Conservation (phyloP, 2,888 invertebrate species). For the Drosophila meridiana region DNA sequence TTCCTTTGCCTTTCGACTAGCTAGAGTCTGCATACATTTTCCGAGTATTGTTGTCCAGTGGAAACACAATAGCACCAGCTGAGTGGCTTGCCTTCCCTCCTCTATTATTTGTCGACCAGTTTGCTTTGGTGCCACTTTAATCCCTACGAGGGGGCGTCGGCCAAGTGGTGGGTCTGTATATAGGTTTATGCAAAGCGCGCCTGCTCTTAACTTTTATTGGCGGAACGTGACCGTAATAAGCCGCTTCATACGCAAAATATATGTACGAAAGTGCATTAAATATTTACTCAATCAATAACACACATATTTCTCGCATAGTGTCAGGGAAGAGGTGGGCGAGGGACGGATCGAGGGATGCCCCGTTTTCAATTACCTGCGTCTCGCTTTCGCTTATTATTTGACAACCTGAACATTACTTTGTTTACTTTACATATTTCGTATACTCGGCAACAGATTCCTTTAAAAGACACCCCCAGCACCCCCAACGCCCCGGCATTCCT, state of each 20-base stretch:
- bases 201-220: conserved; percentile 62
- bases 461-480: conserved; percentile 16
- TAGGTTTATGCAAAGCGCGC: conserved; percentile 46
- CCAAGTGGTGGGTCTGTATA: too few species aligned
- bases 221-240: conserved; percentile 71
- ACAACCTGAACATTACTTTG: conserved; percentile 20
- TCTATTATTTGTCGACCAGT: conserved; percentile 32
- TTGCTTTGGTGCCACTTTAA: conserved; percentile 31
- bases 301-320: conserved; percentile 39
- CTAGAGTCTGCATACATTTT: conserved; percentile 23
- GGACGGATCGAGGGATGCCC: background rate
- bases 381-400: conserved; percentile 6
- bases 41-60: conserved; percentile 34
- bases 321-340: too few species aligned
- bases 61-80: conserved; percentile 26
- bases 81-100: conserved; percentile 11
- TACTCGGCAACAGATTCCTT: conserved; percentile 25
- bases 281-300: conserved; percentile 74
- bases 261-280: conserved; percentile 48
- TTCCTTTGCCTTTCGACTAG: background rate
- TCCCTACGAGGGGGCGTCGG: background rate
- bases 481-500: background rate
- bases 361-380: conserved; percentile 47
- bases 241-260: conserved; percentile 61
- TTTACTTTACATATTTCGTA: conserved; percentile 28